Base-by-base conservation (phyloP, 2,113 vertebrate species). In the Hucho hucho region DNA sequence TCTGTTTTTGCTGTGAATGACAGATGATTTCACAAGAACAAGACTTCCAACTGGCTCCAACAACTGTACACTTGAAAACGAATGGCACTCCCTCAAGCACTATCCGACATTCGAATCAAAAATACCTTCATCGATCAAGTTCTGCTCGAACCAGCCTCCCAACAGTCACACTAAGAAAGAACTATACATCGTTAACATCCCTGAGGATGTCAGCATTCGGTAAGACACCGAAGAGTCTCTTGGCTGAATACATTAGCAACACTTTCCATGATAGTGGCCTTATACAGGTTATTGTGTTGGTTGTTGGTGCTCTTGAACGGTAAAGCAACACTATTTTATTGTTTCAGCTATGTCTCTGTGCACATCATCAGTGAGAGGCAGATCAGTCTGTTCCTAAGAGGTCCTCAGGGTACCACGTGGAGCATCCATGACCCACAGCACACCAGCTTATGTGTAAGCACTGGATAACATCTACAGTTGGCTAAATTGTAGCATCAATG, bases 181-280 rank as follows among this genome's bases (percentile, higher is more conserved):
- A 22, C 74, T 93, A 53, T 90, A 94, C 67, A 87, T 94, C 64
- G 88, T 94, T 69, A 93, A 93, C 82, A 92, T 94, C 73, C 90
- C 83, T 1, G 91, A 92, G 28, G 46, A 61, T 4, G 58, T 78
- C n/a, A 69, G 0, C 32, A 29, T 86, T 71, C 56, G 89, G 93
- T 94, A 88, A 90, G 47, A 25, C 4, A 66, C 5, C 20, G 18
- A 3, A 43, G 12, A 58, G 58, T 25, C 25, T 47, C 22, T 47
- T 6, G 43, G 1, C 18, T 53, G n/a, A 20, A 37, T 65, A 61
- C 20, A 28, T 32, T 22, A 53, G 14, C 49, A 53, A 53, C 49
- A 53, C 49, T 18, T 14, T 53, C 49, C 49, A 53, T 53, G 37
- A 12, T 20, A 56, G 6, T 56, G 53, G 20, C 53, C 18, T 56